Conservation (phyloP, 2,888 invertebrate species). For the Clivina fossor region DNA sequence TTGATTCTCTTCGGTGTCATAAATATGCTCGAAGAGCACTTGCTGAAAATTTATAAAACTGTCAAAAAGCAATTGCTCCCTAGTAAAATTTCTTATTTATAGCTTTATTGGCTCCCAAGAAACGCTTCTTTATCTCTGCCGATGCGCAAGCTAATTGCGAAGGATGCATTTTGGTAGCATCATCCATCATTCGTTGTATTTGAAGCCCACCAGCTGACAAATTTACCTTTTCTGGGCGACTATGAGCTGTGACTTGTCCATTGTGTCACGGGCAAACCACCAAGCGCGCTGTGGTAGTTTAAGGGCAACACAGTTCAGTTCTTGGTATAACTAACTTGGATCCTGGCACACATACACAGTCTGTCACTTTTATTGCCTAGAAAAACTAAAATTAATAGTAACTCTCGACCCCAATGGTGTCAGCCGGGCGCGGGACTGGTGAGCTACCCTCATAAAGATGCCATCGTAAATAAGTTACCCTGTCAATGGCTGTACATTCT, state of each 20-base stretch:
- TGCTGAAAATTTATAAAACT: constrained; percentile 25
- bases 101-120: constrained; percentile 17
- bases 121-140: constrained; percentile 12
- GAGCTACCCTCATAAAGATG: constrained; percentile 35
- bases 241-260: constrained; percentile 3
- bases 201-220: constrained; percentile 39
- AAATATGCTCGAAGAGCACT: constrained; percentile 21
- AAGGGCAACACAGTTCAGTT: constrained; percentile 14
- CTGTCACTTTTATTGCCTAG: constrained; percentile 42
- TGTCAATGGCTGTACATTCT: constrained; percentile 28
- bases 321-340: constrained; percentile 10
- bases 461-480: constrained; percentile 29
- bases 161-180: constrained; percentile 33
- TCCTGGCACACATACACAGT: constrained; percentile 30
- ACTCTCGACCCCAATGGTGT: constrained; percentile 33
- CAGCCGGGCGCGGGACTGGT: constrained; percentile 24
- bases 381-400: constrained; percentile 41
- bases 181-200: constrained; percentile 40
- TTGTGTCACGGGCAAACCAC: constrained; percentile 9
- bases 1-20: constrained; percentile 24
- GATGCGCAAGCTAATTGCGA: constrained; percentile 29
- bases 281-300: background rate
- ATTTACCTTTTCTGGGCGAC: constrained; percentile 37
- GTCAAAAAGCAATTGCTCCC: constrained; percentile 9
- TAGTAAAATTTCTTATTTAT: constrained; percentile 18